These are phyloP conservation scores for Dryococelus australis DNA, from an alignment of 2,888 invertebrate species.

Conservation along the genomic window DNA sequence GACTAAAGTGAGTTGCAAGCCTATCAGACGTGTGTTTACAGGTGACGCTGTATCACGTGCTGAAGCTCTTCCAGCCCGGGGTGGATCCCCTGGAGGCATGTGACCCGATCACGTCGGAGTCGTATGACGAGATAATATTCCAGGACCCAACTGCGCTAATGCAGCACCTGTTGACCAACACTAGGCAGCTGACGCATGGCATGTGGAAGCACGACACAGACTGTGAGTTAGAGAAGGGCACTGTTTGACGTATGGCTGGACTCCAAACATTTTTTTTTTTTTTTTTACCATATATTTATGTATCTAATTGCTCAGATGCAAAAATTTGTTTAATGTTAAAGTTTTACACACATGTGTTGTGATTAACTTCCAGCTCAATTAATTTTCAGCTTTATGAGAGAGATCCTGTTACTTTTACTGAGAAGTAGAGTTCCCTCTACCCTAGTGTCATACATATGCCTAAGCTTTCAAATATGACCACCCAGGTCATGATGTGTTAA, in stretches of 20 bases:
- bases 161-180: constrained; percentile 84
- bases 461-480: too few relatives aligned
- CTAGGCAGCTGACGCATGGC: constrained; percentile 76
- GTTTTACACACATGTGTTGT: too few relatives aligned
- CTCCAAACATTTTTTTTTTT: not conserved
- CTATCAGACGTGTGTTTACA: constrained; percentile 59
- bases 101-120: constrained; percentile 86
- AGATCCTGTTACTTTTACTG: too few relatives aligned
- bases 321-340: too few relatives aligned
- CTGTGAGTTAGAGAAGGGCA: constrained; percentile 67
- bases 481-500: too few relatives aligned
- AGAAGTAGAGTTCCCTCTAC: too few relatives aligned
- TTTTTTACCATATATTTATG: too few relatives aligned
- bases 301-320: too few relatives aligned
- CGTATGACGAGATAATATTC: constrained; percentile 95
- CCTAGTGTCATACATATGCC: too few relatives aligned
- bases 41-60: constrained; percentile 93
- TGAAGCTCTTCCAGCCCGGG: constrained; percentile 90
- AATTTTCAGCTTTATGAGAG: too few relatives aligned
- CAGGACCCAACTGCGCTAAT: constrained; percentile 89
- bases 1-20: not conserved
- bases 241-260: not conserved
- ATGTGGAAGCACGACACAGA: constrained; percentile 87
- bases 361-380: too few relatives aligned
- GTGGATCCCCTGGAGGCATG: constrained; percentile 63